phyloP scores from a whole-genome alignment of 2,113 vertebrate species.

The Patagioenas fasciata region DNA sequence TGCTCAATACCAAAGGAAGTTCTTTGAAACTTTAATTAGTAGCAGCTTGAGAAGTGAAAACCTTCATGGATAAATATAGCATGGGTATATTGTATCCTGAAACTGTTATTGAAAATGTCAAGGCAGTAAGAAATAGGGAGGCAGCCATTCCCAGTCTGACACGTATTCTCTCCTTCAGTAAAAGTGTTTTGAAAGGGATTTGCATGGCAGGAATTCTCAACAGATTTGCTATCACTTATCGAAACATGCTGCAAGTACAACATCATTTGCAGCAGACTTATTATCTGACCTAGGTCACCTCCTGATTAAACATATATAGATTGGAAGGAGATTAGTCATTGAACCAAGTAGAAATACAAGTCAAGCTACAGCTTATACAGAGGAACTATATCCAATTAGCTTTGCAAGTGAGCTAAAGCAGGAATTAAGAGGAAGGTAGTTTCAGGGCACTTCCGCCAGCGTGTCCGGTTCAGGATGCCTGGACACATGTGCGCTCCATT shows the following conservation, averaged over 20 bases:
- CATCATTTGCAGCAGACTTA: neutral
- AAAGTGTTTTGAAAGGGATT: slow-evolving; percentile 12
- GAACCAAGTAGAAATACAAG: slow-evolving; percentile 16
- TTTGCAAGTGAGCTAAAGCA: slow-evolving; percentile 51
- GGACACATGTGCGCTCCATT: neutral
- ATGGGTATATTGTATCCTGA: neutral
- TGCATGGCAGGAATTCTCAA: neutral
- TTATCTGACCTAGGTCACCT: slow-evolving; percentile 44
- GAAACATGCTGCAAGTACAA: slow-evolving; percentile 1
- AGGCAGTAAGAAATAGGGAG: neutral
- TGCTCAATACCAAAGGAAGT: slow-evolving; percentile 29
- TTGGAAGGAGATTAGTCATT: slow-evolving; percentile 44
- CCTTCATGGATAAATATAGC: slow-evolving; percentile 10
- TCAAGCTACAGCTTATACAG: neutral
- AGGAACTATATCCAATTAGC: slow-evolving; percentile 37
- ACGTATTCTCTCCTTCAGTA: neutral
- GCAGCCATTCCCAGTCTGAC: neutral
- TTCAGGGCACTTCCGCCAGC: slow-evolving; percentile 50
- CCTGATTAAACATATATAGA: slow-evolving; percentile 48
- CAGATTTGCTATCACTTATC: neutral
- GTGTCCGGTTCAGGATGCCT: neutral
- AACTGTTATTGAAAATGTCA: neutral
- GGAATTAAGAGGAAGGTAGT: slow-evolving; percentile 48
- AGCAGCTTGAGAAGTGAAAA: neutral
- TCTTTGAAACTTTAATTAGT: neutral